Conservation (phyloP, 2,797 vertebrate genomes). For the Leptodactylus fallax region DNA sequence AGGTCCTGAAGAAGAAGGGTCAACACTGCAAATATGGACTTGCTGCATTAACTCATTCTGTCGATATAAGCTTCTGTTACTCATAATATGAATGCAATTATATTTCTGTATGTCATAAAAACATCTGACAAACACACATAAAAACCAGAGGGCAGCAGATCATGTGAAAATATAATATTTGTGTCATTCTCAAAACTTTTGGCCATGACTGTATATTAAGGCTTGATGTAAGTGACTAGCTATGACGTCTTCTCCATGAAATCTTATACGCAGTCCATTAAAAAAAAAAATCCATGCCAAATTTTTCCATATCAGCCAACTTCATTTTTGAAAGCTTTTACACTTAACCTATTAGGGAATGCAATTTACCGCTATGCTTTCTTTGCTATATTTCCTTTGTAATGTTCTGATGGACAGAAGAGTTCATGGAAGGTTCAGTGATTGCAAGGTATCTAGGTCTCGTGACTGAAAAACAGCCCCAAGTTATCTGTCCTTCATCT, state of each 20-base stretch:
- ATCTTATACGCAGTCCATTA: neutral
- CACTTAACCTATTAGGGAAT: neutral
- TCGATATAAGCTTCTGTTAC: too few relatives aligned
- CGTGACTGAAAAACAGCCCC: neutral
- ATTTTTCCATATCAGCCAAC: neutral
- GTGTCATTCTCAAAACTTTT: too few relatives aligned
- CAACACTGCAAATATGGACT: too few relatives aligned
- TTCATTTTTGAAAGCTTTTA: neutral
- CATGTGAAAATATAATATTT: too few relatives aligned
- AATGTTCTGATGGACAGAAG: neutral
- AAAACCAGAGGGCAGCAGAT: too few relatives aligned
- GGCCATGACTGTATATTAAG: too few relatives aligned
- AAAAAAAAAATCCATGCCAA: neutral
- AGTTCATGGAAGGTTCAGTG: neutral
- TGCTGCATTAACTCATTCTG: too few relatives aligned
- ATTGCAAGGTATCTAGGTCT: neutral
- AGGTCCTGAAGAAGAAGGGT: too few relatives aligned
- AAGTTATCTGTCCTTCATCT: neutral
- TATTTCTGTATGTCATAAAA: too few relatives aligned
- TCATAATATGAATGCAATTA: too few relatives aligned
- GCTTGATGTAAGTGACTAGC: neutral
- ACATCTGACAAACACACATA: too few relatives aligned
- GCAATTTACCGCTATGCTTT: neutral
- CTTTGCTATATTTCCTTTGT: neutral
- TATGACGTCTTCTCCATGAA: neutral